Evolutionary conservation across 2,797 vertebrate species (phyloP).

Genomic region (Mastacembelus armatus): DNA sequence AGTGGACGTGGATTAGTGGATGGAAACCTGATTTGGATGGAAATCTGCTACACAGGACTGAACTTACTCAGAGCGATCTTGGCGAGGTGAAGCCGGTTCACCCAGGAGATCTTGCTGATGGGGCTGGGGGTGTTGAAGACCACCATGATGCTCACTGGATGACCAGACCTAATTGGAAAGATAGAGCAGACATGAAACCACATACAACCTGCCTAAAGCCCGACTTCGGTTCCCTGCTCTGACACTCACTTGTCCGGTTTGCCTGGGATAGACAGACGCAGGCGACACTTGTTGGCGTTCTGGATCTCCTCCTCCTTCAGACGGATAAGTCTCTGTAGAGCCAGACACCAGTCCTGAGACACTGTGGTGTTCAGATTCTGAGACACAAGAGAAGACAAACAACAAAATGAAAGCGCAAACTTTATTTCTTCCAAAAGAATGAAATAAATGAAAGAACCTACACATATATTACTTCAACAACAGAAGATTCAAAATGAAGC

Average conservation of each 20-base stretch:
- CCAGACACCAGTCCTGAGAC: conserved; percentile 93
- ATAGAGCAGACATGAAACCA: background rate
- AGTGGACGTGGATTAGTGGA: no score
- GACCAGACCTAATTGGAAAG: conserved; percentile 85
- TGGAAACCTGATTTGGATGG: no score
- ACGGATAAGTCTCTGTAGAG: conserved; percentile 91
- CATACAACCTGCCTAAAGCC: background rate
- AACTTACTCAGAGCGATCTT: conserved; percentile 91
- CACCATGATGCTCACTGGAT: conserved; percentile 91
- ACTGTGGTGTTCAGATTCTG: conserved; percentile 93
- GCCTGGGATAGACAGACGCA: conserved; percentile 89
- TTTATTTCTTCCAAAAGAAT: no score
- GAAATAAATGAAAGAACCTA: no score
- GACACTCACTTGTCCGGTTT: conserved; percentile 92
- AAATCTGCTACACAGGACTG: background rate
- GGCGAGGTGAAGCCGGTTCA: conserved; percentile 91
- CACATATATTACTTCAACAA: no score
- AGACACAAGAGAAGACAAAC: background rate
- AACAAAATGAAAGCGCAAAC: no score
- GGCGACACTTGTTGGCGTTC: conserved; percentile 91
- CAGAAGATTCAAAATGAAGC: background rate
- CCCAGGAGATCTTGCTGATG: conserved; percentile 94
- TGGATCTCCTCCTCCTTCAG: conserved; percentile 95
- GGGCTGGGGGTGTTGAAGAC: conserved; percentile 93
- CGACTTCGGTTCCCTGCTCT: no score